Conservation (phyloP, 2,797 vertebrate genomes). For the Australoheros facetus region DNA sequence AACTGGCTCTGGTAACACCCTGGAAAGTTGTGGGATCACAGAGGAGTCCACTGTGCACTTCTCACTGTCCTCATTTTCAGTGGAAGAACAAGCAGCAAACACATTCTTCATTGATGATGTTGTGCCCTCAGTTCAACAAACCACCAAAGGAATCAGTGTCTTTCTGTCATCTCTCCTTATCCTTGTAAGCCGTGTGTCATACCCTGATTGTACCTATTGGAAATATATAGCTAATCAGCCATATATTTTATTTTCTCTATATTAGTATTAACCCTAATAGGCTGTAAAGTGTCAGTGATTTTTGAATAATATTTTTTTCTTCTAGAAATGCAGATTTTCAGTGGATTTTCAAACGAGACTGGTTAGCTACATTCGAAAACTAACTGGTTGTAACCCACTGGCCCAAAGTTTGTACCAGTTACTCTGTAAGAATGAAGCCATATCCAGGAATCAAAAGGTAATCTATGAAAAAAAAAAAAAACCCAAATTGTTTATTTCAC, state of each 20-base stretch:
- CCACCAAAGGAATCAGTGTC: conserved; percentile 46
- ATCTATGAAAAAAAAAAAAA: no score
- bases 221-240: no score
- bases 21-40: conserved; percentile 45
- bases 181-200: conserved; percentile 27
- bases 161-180: conserved; percentile 47
- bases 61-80: conserved; percentile 41
- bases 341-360: not conserved
- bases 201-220: no score
- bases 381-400: conserved; percentile 60
- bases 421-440: conserved; percentile 24
- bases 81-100: not conserved
- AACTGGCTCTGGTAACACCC: not conserved
- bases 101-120: conserved; percentile 35
- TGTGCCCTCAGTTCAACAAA: conserved; percentile 52
- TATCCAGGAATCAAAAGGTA: conserved; percentile 65
- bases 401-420: conserved; percentile 62
- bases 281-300: not conserved
- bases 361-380: conserved; percentile 53
- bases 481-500: not conserved
- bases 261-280: no score
- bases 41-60: conserved; percentile 40
- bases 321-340: not conserved
- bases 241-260: no score
- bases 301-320: not conserved